Evolutionary conservation across 2,113 vertebrate genomes (phyloP), one percentile per base, ranked within the genome.

Genomic region (Pholis gunnellus): DNA sequence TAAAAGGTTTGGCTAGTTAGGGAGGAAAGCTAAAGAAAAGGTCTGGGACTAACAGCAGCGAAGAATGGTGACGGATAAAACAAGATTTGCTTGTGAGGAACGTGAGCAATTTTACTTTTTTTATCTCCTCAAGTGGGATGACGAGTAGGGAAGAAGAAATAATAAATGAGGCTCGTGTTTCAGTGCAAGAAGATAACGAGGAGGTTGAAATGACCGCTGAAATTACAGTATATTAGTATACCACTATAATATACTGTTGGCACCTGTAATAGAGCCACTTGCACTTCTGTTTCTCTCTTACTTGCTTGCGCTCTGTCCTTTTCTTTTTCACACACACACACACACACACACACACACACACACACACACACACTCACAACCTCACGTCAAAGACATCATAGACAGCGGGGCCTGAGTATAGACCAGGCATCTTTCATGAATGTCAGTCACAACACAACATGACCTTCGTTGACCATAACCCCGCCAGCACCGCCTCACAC

Each of bases 401-500:
- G 66, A 76, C 74, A 61, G 75, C 81, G 80, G 67, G 46, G 61
- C 75, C 82, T n/a, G 59, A 85, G 76, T 77, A 48, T 69, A 74
- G 75, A 78, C 82, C 65, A 44, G 54, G 59, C 78, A 34, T 87
- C 72, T 86, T 89, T 86, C 60, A 83, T 36, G 67, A 87, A 82
- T 72, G 69, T 91, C 89, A 91, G 82, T 88, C 87, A 83, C 78
- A 81, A 82, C 75, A 81, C 67, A 42, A 17, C 15, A 2, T 86
- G 88, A 92, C 88, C 91, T 89, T 83, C 86, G 71, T 89, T 89
- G 90, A 89, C 89, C 89, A 61, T 44, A 79, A 80, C 64, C 68
- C 31, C 68, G 38, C 46, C 76, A 59, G 34, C 18, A 44, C 36
- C 1, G 5, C 50, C 61, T 52, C 79, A 60, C 46, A 71, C 64